Evolutionary conservation across 1,140 invertebrate species (phyloP), one percentile per base, ranked within the genome.

Genomic region (Drosophila teissieri): DNA sequence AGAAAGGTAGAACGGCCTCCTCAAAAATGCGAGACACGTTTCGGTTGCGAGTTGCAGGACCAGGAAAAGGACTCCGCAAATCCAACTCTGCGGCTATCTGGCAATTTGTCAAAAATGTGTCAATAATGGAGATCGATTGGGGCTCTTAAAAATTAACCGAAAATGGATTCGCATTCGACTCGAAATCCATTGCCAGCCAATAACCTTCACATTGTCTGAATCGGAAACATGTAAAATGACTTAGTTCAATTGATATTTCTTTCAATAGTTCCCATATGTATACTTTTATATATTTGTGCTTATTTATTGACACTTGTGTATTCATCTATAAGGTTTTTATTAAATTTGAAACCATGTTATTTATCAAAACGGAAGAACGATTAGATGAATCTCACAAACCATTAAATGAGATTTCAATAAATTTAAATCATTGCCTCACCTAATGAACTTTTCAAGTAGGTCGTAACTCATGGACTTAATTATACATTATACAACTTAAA

Each of bases 91-190:
- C 62, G 75, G 65, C 65, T 70, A 61, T 70, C 72, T 80, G 84
- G 72, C 84, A 89, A 88, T 88, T 88, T 88, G 83, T 88, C 84
- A 88, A 88, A 88, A 88, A 88, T 89, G 83, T 89, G 83, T 88
- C 84, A 89, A 88, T 89, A 88, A 88, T 88, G 73, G 78, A 83
- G 70, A 88, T 83, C 83, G 79, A 86, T 86, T 86, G 83, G 58
- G 58, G 37, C 67, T 78, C 51, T 83, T 74, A 67, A 73, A 80
- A 80, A 75, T 72, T 76, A 67, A 76, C 64, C 76, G 51, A 75
- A 73, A 80, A 81, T 76, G 80, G 76, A 58, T 67, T 80, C 70
- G 8, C 15, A 44, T 11, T 44, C 42, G 15, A 27, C 11, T 19
- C 31, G 19, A 52, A 67, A 64, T 44, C 64, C 45, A 68, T 68